Conservation (phyloP, 2,113 vertebrate genomes). For the Amblyornis subalaris region DNA sequence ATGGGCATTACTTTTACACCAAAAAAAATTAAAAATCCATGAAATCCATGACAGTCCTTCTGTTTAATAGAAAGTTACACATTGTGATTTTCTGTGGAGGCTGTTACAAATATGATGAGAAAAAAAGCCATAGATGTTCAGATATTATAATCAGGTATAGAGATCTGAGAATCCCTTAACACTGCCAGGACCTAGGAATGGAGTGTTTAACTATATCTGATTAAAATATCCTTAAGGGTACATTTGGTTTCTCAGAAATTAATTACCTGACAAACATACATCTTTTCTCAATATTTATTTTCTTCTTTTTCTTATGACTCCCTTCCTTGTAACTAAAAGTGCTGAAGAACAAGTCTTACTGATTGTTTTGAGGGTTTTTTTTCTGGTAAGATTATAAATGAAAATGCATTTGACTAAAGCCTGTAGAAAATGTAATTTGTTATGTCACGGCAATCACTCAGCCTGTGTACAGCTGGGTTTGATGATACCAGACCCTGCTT, state of each 20-base stretch:
- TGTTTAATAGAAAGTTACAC: neutral
- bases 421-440: constrained; percentile 15
- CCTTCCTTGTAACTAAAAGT: neutral
- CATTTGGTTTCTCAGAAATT: neutral
- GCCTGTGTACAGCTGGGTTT: neutral
- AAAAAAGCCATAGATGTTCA: neutral
- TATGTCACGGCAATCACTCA: constrained; percentile 18
- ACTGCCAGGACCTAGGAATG: neutral
- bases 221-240: neutral
- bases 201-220: neutral
- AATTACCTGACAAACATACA: neutral
- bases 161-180: neutral
- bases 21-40: neutral
- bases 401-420: constrained; percentile 28
- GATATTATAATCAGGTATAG: neutral
- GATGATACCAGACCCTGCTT: neutral
- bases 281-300: neutral
- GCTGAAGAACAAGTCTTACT: neutral
- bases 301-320: neutral
- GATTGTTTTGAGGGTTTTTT: neutral
- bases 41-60: neutral
- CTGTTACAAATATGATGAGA: neutral
- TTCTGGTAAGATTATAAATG: neutral
- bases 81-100: neutral
- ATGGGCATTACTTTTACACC: rapidly evolving